Base-by-base conservation (phyloP, 2,113 vertebrate genomes). In the Oryzias melastigma region DNA sequence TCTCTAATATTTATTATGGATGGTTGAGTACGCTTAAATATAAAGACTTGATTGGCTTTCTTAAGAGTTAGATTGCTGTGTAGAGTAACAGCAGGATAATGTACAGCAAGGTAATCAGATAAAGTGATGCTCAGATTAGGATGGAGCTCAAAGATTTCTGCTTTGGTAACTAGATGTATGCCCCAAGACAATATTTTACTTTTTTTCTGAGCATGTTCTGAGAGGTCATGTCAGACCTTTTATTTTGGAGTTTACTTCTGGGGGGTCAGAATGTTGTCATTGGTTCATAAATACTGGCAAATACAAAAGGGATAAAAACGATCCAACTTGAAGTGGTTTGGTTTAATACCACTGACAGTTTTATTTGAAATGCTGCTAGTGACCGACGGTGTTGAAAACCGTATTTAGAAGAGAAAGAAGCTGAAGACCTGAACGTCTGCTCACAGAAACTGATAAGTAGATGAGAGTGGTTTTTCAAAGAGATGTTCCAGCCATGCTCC, bases 311-410 rank as follows among this genome's bases (percentile, higher is more conserved):
- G 25, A 59, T 35, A 3, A 3, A 47, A 55, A 24, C 15, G 44
- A 53, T 71, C 46, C 16, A 46, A 47, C 29, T 70, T 52, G 55
- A 41, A 68, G 40, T 22, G 43, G 24, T n/a, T 19, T 63, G 17
- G 58, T 77, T 68, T 63, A 58, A 55, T 44, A 52, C 74, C 22
- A 24, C n/a, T 19, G 18, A 63, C 29, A 45, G 53, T 70, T 75
- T 81, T 73, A 81, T 56, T 50, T 10, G 10, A 8, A 10, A 46
- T 50, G 54, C 62, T 70, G 75, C 68, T 58, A 5, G 56, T 47
- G 68, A 60, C 52, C 69, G 58, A 58, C 45, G 52, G 49, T 62
- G 73, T 79, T 81, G 52, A 68, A 86, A 55, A 59, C 8, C 10
- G 8, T 35, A 35, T 10, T 35, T 10, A 35, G 29, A 35, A 35